These are phyloP conservation scores for Nannospalax galili DNA, from an alignment of 2,113 vertebrate genomes.

Conservation along the genomic window DNA sequence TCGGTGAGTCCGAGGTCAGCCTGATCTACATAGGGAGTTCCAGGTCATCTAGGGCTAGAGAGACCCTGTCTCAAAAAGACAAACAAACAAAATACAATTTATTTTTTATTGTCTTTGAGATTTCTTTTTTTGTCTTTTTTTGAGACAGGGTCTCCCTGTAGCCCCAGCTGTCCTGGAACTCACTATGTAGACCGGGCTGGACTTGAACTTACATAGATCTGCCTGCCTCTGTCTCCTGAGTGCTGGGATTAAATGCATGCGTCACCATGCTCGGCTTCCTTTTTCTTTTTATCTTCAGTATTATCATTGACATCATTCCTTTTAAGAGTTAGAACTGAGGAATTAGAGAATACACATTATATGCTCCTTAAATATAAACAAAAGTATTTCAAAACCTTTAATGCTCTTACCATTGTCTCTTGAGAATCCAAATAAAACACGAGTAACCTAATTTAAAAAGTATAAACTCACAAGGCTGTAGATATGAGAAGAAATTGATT, in stretches of 20 bases:
- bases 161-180: no score
- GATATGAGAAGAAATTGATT: background rate
- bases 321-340: background rate
- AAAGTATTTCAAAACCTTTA: background rate
- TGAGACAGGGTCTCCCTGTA: no score
- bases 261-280: no score
- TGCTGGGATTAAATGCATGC: no score
- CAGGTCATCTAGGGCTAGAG: no score
- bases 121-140: background rate
- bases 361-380: background rate
- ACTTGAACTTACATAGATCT: no score
- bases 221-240: no score
- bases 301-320: background rate
- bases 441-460: background rate
- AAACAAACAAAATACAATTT: no score
- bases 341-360: background rate
- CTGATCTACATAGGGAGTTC: no score
- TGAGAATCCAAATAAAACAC: background rate
- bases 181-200: no score
- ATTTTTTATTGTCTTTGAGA: conserved; percentile 15
- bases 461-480: background rate
- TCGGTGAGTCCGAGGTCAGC: no score
- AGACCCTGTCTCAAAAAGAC: no score
- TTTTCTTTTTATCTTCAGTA: background rate
- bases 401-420: background rate